Evolutionary conservation across 2,113 vertebrate species (phyloP).

Genomic region (Psammodynastes pulverulentus): DNA sequence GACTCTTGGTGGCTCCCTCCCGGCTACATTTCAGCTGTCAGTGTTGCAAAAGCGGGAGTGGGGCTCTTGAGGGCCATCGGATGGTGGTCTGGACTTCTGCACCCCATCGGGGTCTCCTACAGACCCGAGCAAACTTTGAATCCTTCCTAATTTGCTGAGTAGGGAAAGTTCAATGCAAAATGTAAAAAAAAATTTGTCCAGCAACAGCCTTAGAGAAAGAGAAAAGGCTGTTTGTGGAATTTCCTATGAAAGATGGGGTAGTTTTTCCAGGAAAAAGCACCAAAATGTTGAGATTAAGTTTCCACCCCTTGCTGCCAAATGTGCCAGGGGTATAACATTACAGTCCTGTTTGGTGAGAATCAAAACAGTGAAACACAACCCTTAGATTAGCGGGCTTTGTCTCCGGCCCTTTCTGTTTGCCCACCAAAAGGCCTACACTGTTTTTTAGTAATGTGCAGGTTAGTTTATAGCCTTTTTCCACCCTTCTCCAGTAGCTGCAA

Average conservation of each 20-base stretch:
- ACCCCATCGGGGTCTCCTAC: neutral
- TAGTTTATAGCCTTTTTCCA: conserved; percentile 41
- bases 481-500: neutral
- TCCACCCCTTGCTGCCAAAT: neutral
- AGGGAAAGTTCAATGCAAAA: neutral
- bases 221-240: neutral
- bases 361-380: conserved; percentile 43
- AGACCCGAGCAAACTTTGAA: too few species aligned
- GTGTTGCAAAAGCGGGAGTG: neutral
- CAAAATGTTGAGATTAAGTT: neutral
- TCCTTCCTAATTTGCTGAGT: neutral
- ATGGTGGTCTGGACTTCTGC: neutral
- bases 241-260: neutral
- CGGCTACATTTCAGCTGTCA: neutral
- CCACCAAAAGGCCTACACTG: conserved; percentile 7
- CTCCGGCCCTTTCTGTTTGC: neutral
- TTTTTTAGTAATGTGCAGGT: neutral
- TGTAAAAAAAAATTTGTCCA: too few species aligned
- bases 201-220: neutral
- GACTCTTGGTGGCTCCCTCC: too few species aligned
- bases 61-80: neutral
- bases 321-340: conserved; percentile 11
- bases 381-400: conserved; percentile 45
- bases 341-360: conserved; percentile 28
- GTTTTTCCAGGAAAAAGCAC: neutral